Evolutionary conservation across 2,797 vertebrate genomes (phyloP).

Genomic region (Sandelia bainsii): DNA sequence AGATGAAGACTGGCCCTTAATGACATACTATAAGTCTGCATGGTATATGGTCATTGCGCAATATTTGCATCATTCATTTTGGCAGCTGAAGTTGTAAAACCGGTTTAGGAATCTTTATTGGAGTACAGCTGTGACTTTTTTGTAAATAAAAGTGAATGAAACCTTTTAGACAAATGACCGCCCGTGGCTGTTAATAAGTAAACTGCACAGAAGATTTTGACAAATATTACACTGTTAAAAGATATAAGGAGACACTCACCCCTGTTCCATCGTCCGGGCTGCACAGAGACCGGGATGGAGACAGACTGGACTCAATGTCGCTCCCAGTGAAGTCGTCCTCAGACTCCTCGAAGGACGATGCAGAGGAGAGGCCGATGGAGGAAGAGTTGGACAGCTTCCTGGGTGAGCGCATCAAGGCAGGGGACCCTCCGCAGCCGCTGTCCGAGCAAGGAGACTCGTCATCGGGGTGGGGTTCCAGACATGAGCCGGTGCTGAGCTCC

Average conservation of each 20-base stretch:
- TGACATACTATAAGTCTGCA: not conserved
- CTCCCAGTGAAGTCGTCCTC: constrained; percentile 89
- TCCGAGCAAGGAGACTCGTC: constrained; percentile 87
- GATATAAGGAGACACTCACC: constrained; percentile 80
- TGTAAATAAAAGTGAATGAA: not conserved
- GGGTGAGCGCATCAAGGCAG: constrained; percentile 78
- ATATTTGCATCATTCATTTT: constrained; percentile 18
- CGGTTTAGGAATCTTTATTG: not conserved
- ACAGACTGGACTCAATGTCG: constrained; percentile 84
- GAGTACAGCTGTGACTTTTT: not conserved
- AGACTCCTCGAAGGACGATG: constrained; percentile 93
- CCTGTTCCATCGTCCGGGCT: constrained; percentile 83
- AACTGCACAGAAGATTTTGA: not conserved
- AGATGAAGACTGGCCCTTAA: not conserved
- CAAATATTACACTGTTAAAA: not conserved
- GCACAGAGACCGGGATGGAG: constrained; percentile 69
- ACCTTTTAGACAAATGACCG: no score
- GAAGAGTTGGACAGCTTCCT: constrained; percentile 89
- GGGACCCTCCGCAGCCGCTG: constrained; percentile 89
- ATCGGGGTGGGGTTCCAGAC: constrained; percentile 75
- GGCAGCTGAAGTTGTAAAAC: not conserved
- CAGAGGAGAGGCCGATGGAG: constrained; percentile 88
- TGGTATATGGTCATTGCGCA: not conserved
- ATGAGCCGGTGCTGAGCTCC: constrained; percentile 58
- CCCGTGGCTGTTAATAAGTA: not conserved